Base-by-base conservation (phyloP, 2,113 vertebrate genomes). In the Cynocephalus volans region DNA sequence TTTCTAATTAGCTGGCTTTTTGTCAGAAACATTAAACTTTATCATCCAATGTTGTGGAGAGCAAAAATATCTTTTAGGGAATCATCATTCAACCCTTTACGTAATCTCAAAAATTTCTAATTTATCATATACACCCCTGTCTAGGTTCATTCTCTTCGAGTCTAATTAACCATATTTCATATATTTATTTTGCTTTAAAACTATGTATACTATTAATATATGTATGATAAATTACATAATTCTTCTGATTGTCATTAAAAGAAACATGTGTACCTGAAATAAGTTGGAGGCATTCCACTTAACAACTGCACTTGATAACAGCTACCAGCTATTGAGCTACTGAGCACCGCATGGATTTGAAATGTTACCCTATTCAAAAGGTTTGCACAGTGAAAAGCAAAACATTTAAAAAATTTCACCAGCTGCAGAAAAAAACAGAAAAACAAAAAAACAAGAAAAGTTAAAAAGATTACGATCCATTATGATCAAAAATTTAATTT, bases 1-100 rank as follows among this genome's bases (percentile, higher is more conserved):
- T 95, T 91, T 94, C 88, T 94, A 82, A 93, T 75, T n/a, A 85
- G 60, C 75, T 50, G 41, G 48, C 10, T 86, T 81, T 96, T 45
- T 84, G 64, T 92, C 70, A 69, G 72, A 95, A 94, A 93, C 41
- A 33, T 33, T n/a, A 82, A 3, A 33, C 31, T 48, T 6, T 31
- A 76, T 77, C 88, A 88, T 31, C 85, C 48, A 72, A 45, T 24
- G 41, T 10, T 56, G 56, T n/a, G 4, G 54, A 91, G 45, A 81
- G 77, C n/a, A 77, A 90, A 64, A 81, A 72, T 15, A 36, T 36
- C 31, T 92, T 72, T 88, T 33, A 79, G 23, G 52, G 52, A 85
- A 33, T 45, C 65, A 92, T 82, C 81, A 76, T 48, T 84, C 67
- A 93, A 73, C 15, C 72, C 9, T 77, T 54, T 31, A 83, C 0